Conservation (phyloP, 2,797 vertebrate genomes). For the Macrochelys suwanniensis region DNA sequence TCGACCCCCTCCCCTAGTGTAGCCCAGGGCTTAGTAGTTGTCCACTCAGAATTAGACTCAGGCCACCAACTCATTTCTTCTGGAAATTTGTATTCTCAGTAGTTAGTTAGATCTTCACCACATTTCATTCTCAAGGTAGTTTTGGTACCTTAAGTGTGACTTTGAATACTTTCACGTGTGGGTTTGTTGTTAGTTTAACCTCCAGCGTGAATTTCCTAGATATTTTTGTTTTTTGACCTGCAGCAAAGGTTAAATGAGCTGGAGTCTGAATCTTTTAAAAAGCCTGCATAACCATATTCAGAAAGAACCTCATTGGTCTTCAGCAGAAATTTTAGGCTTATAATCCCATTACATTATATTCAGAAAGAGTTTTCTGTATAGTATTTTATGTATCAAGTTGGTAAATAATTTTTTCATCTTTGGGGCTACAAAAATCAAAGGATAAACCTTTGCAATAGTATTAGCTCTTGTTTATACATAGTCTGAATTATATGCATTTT, state of each 20-base stretch:
- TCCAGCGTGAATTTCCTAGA: not conserved
- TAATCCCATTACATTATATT: not conserved
- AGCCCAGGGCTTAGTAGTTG: no score
- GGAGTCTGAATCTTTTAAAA: not conserved
- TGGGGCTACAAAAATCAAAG: not conserved
- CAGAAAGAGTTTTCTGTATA: not conserved
- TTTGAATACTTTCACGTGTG: not conserved
- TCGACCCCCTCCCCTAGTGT: no score
- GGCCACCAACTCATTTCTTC: not conserved
- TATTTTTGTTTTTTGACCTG: not conserved
- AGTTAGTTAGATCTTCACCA: not conserved
- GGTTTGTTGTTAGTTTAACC: not conserved
- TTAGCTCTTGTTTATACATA: not conserved
- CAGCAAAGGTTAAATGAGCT: not conserved
- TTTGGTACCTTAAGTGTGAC: not conserved
- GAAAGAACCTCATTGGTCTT: not conserved
- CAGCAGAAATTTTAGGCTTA: not conserved
- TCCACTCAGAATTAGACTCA: not conserved
- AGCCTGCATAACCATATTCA: not conserved
- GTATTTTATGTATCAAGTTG: not conserved
- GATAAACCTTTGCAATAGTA: not conserved
- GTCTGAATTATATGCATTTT: slow-evolving; percentile 23
- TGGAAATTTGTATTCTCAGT: not conserved
- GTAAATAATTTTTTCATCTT: not conserved
- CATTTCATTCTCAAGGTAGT: not conserved